Base-by-base conservation (phyloP, 2,888 invertebrate species). In the Phyllotreta cruciferae region DNA sequence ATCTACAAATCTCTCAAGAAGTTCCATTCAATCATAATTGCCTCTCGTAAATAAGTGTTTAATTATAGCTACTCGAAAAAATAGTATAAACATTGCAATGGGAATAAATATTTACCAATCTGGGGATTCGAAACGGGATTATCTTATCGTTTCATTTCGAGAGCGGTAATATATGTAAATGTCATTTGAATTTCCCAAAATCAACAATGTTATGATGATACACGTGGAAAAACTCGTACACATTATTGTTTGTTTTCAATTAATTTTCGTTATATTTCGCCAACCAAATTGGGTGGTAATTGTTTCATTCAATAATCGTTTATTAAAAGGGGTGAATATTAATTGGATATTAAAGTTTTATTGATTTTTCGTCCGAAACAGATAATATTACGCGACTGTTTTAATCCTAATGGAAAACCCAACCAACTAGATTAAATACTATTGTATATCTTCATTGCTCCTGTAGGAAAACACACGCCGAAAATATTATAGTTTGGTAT, bases 251-350 rank as follows among this genome's bases (percentile, higher is more conserved):
- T 55, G 55, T 42, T 42, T 55, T 55, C 42, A 34, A 55, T 55
- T 24, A 55, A 55, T 55, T 55, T 55, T 55, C 53, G 11, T 24
- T 57, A 37, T 50, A 50, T 50, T 63, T 63, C 47, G 54, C 44
- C 34, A 39, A 39, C 42, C 55, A 41, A 55, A 55, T 55, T 55
- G 50, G 36, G 8, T 50, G 50, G 36, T 50, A 50, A 50, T 50
- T 50, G 50, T 50, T 50, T 50, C 50, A 50, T 35, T 50, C 8
- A 50, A 50, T 50, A 50, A 36, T 50, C 50, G 50, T 50, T 36
- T 3, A 36, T 36, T 36, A 50, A 34, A 36, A 50, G 50, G 24
- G 50, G 50, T 50, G 50, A 9, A 50, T 50, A 50, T 36, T 50
- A 35, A 50, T 50, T 50, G 35, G 37, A 50, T 50, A 50, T 50